phyloP scores from a whole-genome alignment of 2,888 invertebrate species.

The Saturnia pavonia region DNA sequence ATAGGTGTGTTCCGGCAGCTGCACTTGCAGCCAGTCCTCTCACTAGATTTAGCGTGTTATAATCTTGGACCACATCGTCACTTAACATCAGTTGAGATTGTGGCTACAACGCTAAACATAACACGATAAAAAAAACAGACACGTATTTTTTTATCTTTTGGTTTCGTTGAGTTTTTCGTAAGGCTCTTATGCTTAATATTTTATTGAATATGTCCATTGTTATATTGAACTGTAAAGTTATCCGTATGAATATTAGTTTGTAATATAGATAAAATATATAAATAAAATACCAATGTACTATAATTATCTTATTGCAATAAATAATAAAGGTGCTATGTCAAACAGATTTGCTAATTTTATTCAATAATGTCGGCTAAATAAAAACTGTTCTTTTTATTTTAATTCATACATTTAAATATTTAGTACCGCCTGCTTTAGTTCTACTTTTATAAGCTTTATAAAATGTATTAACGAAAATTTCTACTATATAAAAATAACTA shows the following conservation, averaged over 20 bases:
- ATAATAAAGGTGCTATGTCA: constrained; percentile 43
- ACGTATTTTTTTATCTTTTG: background rate
- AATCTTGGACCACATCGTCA: too few species aligned
- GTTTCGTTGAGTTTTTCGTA: too few species aligned
- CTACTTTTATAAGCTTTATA: background rate
- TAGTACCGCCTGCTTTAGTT: background rate
- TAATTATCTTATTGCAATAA: constrained; percentile 17
- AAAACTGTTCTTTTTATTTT: background rate
- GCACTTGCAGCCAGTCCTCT: too few species aligned
- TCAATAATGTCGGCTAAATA: background rate
- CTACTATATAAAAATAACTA: constrained; percentile 27
- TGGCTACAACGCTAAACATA: too few species aligned
- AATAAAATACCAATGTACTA: constrained; percentile 5
- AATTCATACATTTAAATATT: background rate
- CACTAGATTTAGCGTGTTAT: too few species aligned
- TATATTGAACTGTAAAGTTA: background rate
- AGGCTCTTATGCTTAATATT: background rate
- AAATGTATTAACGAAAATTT: constrained; percentile 23
- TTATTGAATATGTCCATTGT: background rate
- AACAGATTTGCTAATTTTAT: constrained; percentile 27
- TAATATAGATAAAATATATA: background rate
- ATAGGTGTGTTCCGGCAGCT: too few species aligned
- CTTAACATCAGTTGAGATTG: too few species aligned
- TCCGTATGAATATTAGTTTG: background rate
- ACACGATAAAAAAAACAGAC: too few species aligned